Evolutionary conservation across 2,888 invertebrate species (phyloP).

Genomic region (Pinctada fucata): DNA sequence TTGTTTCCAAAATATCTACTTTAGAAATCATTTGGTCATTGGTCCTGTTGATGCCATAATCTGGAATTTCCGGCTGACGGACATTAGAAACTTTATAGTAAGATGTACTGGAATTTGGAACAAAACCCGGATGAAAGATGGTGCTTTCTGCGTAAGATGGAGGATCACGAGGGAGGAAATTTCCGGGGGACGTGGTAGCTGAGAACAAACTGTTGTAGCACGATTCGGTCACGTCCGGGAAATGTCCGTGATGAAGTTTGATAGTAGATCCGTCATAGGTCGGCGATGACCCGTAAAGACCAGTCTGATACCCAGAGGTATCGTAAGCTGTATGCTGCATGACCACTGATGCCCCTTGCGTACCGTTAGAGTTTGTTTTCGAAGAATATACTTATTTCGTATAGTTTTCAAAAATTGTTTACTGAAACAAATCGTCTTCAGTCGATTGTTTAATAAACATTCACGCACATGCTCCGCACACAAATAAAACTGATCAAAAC

Average conservation of each 20-base stretch:
- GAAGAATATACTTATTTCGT: slow-evolving; percentile 14
- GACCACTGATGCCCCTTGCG: slow-evolving; percentile 4
- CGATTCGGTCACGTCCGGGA: slow-evolving; percentile 53
- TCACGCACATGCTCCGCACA: slow-evolving; percentile 10
- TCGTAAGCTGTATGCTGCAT: slow-evolving; percentile 61
- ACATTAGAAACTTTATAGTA: slow-evolving; percentile 55
- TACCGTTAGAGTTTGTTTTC: slow-evolving; percentile 11
- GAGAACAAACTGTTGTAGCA: slow-evolving; percentile 57
- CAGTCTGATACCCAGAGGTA: slow-evolving; percentile 55
- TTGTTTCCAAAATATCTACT: slow-evolving; percentile 52
- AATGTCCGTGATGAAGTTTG: slow-evolving; percentile 61
- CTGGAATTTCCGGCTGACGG: slow-evolving; percentile 41
- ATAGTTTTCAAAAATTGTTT: slow-evolving; percentile 29
- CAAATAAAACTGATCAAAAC: slow-evolving; percentile 22
- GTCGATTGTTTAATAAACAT: slow-evolving; percentile 29
- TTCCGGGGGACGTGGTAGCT: slow-evolving; percentile 44
- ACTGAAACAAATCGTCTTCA: slow-evolving; percentile 34
- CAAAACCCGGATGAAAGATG: slow-evolving; percentile 57
- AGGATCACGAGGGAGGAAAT: slow-evolving; percentile 56
- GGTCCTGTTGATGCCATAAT: slow-evolving; percentile 44
- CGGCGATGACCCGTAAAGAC: slow-evolving; percentile 55
- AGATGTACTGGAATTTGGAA: slow-evolving; percentile 46
- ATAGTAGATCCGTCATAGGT: slow-evolving; percentile 57
- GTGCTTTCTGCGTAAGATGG: slow-evolving; percentile 63
- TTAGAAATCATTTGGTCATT: slow-evolving; percentile 52